A percentile compares a stretch with the other conserved stretches of the same genome.
Conservation (phyloP, 2,797 vertebrate genomes). For the Xiphophorus birchmanni region DNA sequence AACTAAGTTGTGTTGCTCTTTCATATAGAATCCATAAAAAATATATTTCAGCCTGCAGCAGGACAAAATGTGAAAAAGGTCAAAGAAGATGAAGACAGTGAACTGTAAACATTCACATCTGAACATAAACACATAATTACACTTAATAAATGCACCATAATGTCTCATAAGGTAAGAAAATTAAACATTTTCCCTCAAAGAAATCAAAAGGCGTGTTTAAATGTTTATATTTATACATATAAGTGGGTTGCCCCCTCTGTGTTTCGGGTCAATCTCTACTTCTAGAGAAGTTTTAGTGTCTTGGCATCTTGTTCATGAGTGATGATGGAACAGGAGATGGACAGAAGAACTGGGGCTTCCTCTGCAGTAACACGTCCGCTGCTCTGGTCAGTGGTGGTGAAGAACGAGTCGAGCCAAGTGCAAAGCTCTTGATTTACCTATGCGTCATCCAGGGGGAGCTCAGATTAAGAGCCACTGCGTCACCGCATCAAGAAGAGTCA, state of each 20-base stretch:
- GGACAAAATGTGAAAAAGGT: background rate
- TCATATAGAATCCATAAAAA: background rate
- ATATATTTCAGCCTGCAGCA: background rate
- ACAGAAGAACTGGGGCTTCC: background rate
- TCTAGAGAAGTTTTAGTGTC: background rate
- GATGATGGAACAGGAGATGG: background rate
- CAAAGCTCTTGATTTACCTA: background rate
- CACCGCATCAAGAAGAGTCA: background rate
- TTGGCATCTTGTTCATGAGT: background rate
- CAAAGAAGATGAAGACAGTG: background rate
- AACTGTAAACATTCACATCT: background rate
- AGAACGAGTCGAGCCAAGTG: background rate
- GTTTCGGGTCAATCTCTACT: background rate
- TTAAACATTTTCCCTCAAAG: background rate
- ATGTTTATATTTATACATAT: background rate
- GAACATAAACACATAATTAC: background rate
- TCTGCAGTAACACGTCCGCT: background rate
- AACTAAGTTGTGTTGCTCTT: background rate
- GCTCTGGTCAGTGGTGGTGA: background rate
- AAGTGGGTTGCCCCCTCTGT: background rate
- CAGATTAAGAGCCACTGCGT: background rate
- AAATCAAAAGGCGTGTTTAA: background rate
- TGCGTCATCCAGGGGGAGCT: background rate
- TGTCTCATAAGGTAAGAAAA: background rate
- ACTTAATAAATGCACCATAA: background rate